A percentile compares a stretch with the other conserved stretches of the same genome.
Conservation (phyloP, 2,888 invertebrate genomes). For the Meloe dianella region DNA sequence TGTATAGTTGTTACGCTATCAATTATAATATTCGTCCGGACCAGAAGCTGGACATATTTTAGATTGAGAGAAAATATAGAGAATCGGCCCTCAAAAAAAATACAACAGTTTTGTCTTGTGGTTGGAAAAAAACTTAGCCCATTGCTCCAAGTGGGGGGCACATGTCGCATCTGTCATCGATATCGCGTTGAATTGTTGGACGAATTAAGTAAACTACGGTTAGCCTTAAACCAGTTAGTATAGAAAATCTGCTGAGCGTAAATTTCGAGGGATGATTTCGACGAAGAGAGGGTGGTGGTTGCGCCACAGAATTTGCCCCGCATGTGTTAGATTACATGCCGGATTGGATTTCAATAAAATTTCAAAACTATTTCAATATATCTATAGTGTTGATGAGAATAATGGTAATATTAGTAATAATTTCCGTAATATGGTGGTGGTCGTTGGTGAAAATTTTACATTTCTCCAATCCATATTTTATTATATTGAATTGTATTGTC, state of each 20-base stretch:
- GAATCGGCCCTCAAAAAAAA: background rate
- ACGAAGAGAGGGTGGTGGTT: constrained; percentile 48
- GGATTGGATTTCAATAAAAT: constrained; percentile 51
- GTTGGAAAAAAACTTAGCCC: background rate
- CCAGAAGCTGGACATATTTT: constrained; percentile 24
- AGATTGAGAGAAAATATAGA: background rate
- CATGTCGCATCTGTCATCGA: constrained; percentile 58
- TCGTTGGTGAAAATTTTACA: background rate
- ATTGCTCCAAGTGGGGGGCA: constrained; percentile 20
- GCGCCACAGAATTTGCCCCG: constrained; percentile 54
- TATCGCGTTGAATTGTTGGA: constrained; percentile 54
- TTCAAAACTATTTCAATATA: constrained; percentile 33
- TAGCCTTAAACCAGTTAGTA: constrained; percentile 59
- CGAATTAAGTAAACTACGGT: constrained; percentile 57
- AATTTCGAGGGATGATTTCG: constrained; percentile 36
- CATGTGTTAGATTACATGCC: constrained; percentile 55
- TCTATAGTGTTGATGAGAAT: background rate
- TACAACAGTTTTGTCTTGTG: background rate
- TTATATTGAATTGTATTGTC: background rate
- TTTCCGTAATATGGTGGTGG: background rate
- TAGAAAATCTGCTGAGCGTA: constrained; percentile 57
- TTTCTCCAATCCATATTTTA: background rate
- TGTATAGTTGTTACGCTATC: constrained; percentile 46
- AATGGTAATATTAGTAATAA: background rate
- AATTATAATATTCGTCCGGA: constrained; percentile 48